These are phyloP conservation scores for Takifugu ocellatus DNA, from an alignment of 2,797 vertebrate species.

Conservation along the genomic window DNA sequence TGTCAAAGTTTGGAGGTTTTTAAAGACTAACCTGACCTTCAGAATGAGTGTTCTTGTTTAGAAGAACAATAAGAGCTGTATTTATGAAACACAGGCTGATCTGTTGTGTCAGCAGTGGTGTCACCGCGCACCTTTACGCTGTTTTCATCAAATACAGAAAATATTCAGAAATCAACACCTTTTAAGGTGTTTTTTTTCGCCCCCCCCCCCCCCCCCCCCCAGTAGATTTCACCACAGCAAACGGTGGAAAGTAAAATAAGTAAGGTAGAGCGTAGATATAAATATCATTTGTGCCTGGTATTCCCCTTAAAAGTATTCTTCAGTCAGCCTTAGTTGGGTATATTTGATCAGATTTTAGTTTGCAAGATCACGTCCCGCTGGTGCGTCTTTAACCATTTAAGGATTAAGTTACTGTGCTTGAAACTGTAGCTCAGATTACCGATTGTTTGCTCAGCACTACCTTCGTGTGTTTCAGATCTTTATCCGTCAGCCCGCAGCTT, in stretches of 20 bases:
- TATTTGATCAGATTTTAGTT: neutral
- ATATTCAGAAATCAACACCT: no score
- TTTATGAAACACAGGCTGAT: constrained; percentile 46
- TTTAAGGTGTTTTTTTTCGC: no score
- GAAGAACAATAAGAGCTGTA: constrained; percentile 47
- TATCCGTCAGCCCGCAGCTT: neutral
- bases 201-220: no score
- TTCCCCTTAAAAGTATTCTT: no score
- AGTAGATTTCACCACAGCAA: no score
- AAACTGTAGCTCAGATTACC: constrained; percentile 46
- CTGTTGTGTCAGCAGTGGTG: constrained; percentile 32
- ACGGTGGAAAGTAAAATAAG: no score
- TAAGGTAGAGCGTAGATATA: neutral
- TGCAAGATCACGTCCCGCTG: constrained; percentile 33
- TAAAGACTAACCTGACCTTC: constrained; percentile 16
- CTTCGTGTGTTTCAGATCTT: constrained; percentile 7
- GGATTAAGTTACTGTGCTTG: constrained; percentile 29
- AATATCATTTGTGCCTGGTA: no score
- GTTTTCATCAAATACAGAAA: no score
- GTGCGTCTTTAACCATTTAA: constrained; percentile 13
- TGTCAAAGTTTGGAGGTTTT: neutral
- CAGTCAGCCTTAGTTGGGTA: neutral
- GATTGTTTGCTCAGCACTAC: constrained; percentile 21
- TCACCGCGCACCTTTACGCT: no score
- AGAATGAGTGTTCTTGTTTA: constrained; percentile 23